Conservation (phyloP, 2,888 invertebrate species). For the Nephrotoma flavescens region DNA sequence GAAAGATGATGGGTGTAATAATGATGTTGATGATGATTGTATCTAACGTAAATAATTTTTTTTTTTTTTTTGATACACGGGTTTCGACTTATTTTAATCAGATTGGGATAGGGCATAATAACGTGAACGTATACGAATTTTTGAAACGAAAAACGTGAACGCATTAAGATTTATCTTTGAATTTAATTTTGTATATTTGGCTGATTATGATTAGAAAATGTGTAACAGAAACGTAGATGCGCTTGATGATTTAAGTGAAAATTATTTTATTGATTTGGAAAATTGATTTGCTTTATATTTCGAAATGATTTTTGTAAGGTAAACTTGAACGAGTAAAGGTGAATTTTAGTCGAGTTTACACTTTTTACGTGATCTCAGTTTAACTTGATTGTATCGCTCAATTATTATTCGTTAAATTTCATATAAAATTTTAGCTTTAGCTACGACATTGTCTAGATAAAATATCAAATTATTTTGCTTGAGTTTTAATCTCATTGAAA, state of each 20-base stretch:
- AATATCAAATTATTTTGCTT: no score
- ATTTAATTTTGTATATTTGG: background rate
- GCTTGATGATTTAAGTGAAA: background rate
- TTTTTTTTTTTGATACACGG: background rate
- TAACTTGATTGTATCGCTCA: no score
- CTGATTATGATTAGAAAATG: background rate
- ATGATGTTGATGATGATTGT: background rate
- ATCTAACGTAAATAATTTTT: background rate
- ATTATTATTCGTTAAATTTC: no score
- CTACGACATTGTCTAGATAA: no score
- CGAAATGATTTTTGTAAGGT: no score
- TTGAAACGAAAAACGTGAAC: background rate
- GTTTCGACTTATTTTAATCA: background rate
- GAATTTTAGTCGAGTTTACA: no score
- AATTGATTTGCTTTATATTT: background rate
- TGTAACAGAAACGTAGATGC: background rate
- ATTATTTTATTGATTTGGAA: background rate
- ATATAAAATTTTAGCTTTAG: no score
- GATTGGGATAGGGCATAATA: background rate
- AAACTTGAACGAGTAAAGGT: no score
- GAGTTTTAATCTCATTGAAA: no score
- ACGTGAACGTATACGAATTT: background rate
- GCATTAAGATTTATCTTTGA: background rate
- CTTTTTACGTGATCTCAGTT: no score
- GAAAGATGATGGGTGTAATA: background rate